Evolutionary conservation across 2,797 vertebrate genomes (phyloP).

Genomic region (Petrocephalus schoutedeni): DNA sequence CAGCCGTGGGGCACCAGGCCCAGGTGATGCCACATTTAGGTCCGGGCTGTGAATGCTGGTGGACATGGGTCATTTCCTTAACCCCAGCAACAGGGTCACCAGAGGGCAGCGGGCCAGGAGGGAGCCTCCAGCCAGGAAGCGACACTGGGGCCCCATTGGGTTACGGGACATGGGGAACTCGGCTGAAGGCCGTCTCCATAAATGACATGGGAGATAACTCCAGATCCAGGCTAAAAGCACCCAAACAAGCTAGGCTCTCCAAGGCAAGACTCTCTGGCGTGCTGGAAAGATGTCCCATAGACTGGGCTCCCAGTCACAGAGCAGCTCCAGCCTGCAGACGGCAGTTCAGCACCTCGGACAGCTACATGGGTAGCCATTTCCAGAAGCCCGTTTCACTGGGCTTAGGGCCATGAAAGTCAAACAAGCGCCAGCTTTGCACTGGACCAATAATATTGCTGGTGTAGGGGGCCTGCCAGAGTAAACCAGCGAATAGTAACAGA

Average conservation of each 20-base stretch:
- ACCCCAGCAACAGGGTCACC: background rate
- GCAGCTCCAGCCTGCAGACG: background rate
- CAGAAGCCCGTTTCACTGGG: background rate
- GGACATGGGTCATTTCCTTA: background rate
- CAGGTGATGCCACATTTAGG: background rate
- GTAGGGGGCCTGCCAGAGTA: background rate
- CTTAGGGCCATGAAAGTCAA: background rate
- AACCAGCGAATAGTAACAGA: background rate
- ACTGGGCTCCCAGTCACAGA: background rate
- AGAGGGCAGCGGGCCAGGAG: background rate
- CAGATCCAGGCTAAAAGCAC: background rate
- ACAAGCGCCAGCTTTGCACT: background rate
- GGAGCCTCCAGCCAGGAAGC: background rate
- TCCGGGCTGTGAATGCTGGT: background rate
- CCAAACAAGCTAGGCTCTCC: background rate
- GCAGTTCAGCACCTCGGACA: conserved; percentile 33
- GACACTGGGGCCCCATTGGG: background rate
- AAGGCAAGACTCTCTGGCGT: background rate
- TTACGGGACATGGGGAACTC: background rate
- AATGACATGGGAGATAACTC: background rate
- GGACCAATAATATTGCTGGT: background rate
- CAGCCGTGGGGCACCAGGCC: background rate
- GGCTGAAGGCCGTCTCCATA: background rate
- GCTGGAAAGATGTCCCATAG: background rate
- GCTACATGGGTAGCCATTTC: conserved; percentile 7